Evolutionary conservation across 2,113 vertebrate genomes (phyloP), one percentile per base, ranked within the genome.

Genomic region (Fukomys damarensis): DNA sequence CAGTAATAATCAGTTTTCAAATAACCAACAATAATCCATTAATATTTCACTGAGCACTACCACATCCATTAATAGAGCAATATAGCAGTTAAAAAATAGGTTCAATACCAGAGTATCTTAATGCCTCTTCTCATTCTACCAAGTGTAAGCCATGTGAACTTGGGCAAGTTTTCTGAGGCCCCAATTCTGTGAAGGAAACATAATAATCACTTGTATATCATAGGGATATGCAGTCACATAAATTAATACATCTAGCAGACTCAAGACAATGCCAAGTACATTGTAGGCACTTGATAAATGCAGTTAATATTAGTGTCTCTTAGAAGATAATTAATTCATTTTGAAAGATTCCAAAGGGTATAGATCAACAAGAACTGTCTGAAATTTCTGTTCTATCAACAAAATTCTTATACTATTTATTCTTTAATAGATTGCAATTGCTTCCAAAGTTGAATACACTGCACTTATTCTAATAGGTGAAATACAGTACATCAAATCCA

Each of bases 1-100:
- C 28, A 61, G 20, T 77, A 90, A 46, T 77, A 70, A 76, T 79
- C 16, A 52, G n/a, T 87, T 96, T 94, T 85, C n/a, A 35, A 79
- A 82, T 52, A 35, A 35, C 17, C 17, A n/a, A 3, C 32, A 43
- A 16, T 5, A 16, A 32, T 46, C 76, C 63, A 20, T 32, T 16
- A 16, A 41, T n/a, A 66, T 76, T 84, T 90, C 41, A 58, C 3
- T 54, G n/a, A 65, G 9, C 32, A 70, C 13, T 65, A 35, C 59
- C 13, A 1, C 17, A 70, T 76, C 32, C 63, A 7, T 43, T 13
- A 32, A 32, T 24, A 79, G 8, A 9, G 35, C 3, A 81, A 28
- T 28, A 5, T 1, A 76, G 32, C 22, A 49, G 20, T 61, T 52
- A 38, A 52, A 24, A 49, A 58, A 14, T 35, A 41, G 8, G 8